A percentile compares a stretch with the other conserved stretches of the same genome.
Evolutionary conservation across 2,888 invertebrate species (phyloP).

Genomic region (Apamea epomidion): DNA sequence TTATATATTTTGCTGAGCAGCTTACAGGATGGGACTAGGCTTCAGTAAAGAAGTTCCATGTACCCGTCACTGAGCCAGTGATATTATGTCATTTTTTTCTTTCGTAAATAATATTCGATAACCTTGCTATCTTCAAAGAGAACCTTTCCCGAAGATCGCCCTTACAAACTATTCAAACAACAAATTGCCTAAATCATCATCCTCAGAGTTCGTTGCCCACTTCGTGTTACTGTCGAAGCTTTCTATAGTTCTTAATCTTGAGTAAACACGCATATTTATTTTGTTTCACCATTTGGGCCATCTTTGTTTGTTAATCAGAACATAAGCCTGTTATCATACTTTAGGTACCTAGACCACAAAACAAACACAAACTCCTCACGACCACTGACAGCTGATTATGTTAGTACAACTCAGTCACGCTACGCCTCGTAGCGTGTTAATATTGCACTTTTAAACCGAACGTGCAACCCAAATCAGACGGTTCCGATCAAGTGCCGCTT

Average conservation of each 20-base stretch:
- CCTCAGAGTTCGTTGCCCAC: slow-evolving; percentile 14
- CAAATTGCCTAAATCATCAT: slow-evolving; percentile 20
- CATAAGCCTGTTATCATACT: slow-evolving; percentile 21
- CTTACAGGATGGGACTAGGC: slow-evolving; percentile 30
- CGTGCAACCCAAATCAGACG: slow-evolving; percentile 46
- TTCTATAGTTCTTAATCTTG: background rate
- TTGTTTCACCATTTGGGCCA: background rate
- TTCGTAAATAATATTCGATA: background rate
- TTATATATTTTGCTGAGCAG: slow-evolving; percentile 67
- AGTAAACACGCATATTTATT: background rate
- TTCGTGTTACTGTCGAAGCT: slow-evolving; percentile 5
- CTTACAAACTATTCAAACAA: slow-evolving; percentile 13
- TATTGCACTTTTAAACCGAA: slow-evolving; percentile 49
- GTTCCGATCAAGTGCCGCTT: slow-evolving; percentile 49
- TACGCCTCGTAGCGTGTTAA: slow-evolving; percentile 53
- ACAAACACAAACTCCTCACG: slow-evolving; percentile 34
- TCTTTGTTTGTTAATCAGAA: slow-evolving; percentile 17
- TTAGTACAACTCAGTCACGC: slow-evolving; percentile 53
- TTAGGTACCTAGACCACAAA: slow-evolving; percentile 12
- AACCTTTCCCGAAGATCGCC: background rate
- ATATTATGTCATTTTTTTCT: slow-evolving; percentile 10
- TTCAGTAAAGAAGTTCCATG: slow-evolving; percentile 32
- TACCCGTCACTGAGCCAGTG: background rate
- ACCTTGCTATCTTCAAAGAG: slow-evolving; percentile 1
- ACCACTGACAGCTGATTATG: slow-evolving; percentile 33